Base-by-base conservation (phyloP, 2,113 vertebrate species). In the Sprattus sprattus region DNA sequence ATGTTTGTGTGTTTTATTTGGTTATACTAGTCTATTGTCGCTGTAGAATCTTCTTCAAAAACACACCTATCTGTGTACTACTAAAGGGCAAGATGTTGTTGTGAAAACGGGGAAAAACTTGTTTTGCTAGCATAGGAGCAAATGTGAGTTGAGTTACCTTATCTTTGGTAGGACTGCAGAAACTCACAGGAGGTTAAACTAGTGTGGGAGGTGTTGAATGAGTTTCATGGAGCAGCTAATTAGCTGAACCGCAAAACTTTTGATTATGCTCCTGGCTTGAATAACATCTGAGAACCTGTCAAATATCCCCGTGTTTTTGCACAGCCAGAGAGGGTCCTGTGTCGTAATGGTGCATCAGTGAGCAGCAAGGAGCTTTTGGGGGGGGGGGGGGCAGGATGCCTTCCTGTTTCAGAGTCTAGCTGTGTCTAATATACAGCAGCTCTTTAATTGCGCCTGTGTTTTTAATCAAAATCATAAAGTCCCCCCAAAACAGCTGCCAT, bases 401-500 rank as follows among this genome's bases (percentile, higher is more conserved):
- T 16, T 75, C 67, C 28, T 75, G 25, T 4, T 18, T 64, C 32
- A 82, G 67, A 49, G 82, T 15, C 32, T 10, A 16, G 20, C 32
- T 10, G n/a, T 81, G 86, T 88, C 83, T 92, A 93, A 94, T 94
- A 93, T 93, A 94, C 92, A 93, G 91, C 93, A 82, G 28, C 47
- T 85, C 90, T 92, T 94, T 95, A 95, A 94, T 92, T 95, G 91
- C 85, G 83, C 86, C 81, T 71, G 85, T 90, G 89, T 92, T 91
- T 94, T 95, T 92, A 92, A 94, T 94, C 92, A 94, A 90, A 95
- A 93, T 89, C 90, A 93, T 93, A 89, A 94, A 95, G 94, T 92
- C 92, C 54, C 91, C 49, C 1, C 83, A 90, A 89, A 90, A 91
- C 83, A 91, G 88, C 90, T 92, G 92, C 92, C 93, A 93, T 95